A percentile compares a stretch with the other conserved stretches of the same genome.
Conservation (phyloP, 2,797 vertebrate genomes). For the Sebastes wilsoni region DNA sequence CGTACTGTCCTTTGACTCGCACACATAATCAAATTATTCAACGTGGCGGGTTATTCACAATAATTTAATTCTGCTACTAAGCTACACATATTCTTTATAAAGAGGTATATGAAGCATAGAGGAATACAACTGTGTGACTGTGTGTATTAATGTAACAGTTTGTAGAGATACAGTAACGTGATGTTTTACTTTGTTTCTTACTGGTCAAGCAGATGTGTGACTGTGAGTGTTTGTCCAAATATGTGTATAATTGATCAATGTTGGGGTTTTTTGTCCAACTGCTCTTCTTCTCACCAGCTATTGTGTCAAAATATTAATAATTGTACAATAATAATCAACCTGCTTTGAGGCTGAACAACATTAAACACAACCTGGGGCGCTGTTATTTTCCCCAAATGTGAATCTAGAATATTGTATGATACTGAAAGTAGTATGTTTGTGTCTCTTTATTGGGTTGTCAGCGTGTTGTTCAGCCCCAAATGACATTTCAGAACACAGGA, state of each 20-base stretch:
- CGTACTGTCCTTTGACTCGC: neutral
- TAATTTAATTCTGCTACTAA: slow-evolving; percentile 3
- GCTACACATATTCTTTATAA: neutral
- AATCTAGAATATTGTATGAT: neutral
- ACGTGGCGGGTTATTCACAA: slow-evolving; percentile 8
- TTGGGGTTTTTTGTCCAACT: slow-evolving; percentile 20
- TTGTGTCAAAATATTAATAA: slow-evolving; percentile 39
- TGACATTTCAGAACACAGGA: slow-evolving; percentile 54
- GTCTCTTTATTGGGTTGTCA: neutral
- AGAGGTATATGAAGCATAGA: neutral
- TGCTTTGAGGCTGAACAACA: slow-evolving; percentile 66
- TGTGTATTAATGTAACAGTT: neutral
- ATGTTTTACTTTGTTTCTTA: neutral
- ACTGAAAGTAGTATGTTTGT: neutral
- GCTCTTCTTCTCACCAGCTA: slow-evolving; percentile 33
- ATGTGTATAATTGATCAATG: slow-evolving; percentile 14
- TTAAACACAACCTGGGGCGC: neutral
- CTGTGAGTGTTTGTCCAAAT: slow-evolving; percentile 4
- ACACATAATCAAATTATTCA: slow-evolving; percentile 2
- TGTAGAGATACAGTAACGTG: neutral
- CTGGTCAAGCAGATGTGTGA: slow-evolving; percentile 11
- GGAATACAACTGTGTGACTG: neutral
- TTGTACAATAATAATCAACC: slow-evolving; percentile 35
- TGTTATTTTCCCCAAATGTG: neutral
- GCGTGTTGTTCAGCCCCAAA: slow-evolving; percentile 61